phyloP scores from a whole-genome alignment of 2,888 invertebrate genomes.

The Nowickia ferox region DNA sequence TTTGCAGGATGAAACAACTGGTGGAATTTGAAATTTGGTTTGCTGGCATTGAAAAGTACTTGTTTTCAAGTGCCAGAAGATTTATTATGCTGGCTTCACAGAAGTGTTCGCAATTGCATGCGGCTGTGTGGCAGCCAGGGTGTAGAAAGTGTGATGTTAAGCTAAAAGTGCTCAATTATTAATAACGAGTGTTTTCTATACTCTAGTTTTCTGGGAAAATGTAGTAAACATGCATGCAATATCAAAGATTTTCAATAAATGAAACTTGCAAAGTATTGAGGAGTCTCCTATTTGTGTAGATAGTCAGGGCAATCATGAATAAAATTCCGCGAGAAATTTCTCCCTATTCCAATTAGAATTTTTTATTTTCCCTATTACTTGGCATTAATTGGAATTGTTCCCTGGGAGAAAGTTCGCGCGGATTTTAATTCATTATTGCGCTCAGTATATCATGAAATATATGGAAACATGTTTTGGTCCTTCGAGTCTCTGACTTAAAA shows the following conservation, averaged over 20 bases:
- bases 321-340: too few relatives aligned
- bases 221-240: slow-evolving; percentile 5
- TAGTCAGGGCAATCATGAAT: too few relatives aligned
- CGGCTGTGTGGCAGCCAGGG: neutral
- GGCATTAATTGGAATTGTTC: too few relatives aligned
- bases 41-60: slow-evolving; percentile 36
- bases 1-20: neutral
- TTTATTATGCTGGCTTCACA: slow-evolving; percentile 49
- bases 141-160: neutral
- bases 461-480: too few relatives aligned
- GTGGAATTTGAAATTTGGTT: slow-evolving; percentile 1
- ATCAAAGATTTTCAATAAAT: neutral
- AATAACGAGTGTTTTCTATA: slow-evolving; percentile 58
- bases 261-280: neutral
- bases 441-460: too few relatives aligned
- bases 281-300: neutral
- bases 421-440: too few relatives aligned
- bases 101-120: slow-evolving; percentile 1
- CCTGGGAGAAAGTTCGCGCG: too few relatives aligned
- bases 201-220: neutral
- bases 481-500: too few relatives aligned
- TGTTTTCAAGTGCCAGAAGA: slow-evolving; percentile 39
- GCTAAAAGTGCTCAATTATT: slow-evolving; percentile 61
- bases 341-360: too few relatives aligned
- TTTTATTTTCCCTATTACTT: too few relatives aligned